Evolutionary conservation across 2,113 vertebrate species (phyloP), one percentile per base, ranked within the genome.

Genomic region (Nothoprocta pentlandii): DNA sequence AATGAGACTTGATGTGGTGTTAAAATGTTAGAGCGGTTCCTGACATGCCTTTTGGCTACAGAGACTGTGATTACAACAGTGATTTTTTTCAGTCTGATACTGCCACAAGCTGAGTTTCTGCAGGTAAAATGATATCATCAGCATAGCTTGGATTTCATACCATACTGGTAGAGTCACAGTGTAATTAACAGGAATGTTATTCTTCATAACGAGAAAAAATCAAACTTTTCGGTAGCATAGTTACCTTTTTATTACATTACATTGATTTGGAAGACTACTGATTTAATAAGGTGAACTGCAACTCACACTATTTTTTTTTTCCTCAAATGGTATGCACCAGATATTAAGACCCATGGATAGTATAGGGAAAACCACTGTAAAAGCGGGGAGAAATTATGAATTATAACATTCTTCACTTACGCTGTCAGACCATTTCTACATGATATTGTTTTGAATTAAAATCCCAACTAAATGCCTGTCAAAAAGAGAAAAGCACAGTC

Each of bases 61-160:
- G 1, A 85, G 42, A 20, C 1, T 1, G 26, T 73, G 12, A 68
- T 42, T 63, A 30, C 2, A 2, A 3, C 1, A 3, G 36, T 46
- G 36, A 25, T 2, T 5, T 87, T 87, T 75, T 30, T 7, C 20
- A 20, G 16, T 66, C 16, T 85, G 32, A 53, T 74, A 30, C 19
- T 32, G 16, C 2, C 59, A 77, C 30, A 51, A 61, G 4, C 8
- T 66, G 8, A 26, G 13, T 23, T 74, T 93, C 83, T 39, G 6
- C 49, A 80, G 74, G 67, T 5, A 74, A 12, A 6, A 6, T 23
- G 5, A 7, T 67, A 30, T 25, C 39, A 47, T 4, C 0, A 1
- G 6, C 30, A 44, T 5, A 19, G 25, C 23, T 78, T 84, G 41
- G 16, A 53, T 89, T 70, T 58, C 3, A 49, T 2, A 67, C 5